Evolutionary conservation across 1,140 invertebrate genomes (phyloP), one percentile per base, ranked within the genome.

Genomic region (Heliconius eleuchia): DNA sequence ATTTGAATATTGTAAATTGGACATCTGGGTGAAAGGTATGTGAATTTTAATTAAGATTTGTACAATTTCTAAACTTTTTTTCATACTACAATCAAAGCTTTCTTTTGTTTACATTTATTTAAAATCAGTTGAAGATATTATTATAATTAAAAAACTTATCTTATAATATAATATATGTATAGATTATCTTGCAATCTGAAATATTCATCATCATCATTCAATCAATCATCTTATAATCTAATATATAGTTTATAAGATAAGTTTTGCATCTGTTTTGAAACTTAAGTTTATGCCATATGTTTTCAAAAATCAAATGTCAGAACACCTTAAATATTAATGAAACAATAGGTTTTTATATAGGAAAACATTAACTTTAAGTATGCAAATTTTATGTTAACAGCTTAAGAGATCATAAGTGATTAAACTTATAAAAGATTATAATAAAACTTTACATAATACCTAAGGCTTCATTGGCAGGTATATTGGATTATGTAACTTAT

Each of bases 381-480:
- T 23, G 30, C 60, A 16, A 66, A 66, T 66, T 66, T 57, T 66
- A 66, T 66, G 60, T 13, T 66, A 66, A 66, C n/a, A 23, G 57
- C 7, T 60, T 66, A 30, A 30, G 27, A 3, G 60, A 30, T 66
- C 27, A 66, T 66, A 66, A 66, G 60, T 30, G 4, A 66, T 66
- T 66, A 66, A 23, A 30, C 11, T 66, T 66, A 66, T 66, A 30
- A 27, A 30, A 66, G 23, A 66, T 66, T 66, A 66, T 66, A 27
- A 66, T 66, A 30, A 66, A 30, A 66, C 60, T 66, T 60, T 46
- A 60, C 55, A 66, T 66, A 16, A 27, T 66, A 66, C 60, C 60
- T 66, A 66, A 66, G 60, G 60, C 60, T 66, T 66, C 60, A 66
- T 66, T 66, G 60, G 23, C 60, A 66, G 23, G 60, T 66, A 27